A percentile compares a stretch with the other conserved stretches of the same genome.
Conservation (phyloP, 2,888 invertebrate species). For the Syritta pipiens region DNA sequence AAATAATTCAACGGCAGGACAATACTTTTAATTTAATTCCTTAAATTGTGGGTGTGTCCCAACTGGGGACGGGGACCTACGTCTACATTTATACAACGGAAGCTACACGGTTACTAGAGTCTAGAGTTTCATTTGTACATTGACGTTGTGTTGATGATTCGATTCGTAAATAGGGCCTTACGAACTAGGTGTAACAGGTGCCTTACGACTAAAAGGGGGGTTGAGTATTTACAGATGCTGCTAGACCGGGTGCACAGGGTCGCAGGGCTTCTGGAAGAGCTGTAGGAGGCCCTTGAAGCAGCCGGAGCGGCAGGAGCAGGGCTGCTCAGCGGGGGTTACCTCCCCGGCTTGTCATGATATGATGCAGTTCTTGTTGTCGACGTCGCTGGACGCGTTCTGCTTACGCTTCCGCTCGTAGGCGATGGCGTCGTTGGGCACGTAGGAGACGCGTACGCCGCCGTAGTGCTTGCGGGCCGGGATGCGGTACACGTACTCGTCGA, state of each 20-base stretch:
- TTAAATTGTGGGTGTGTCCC: no score
- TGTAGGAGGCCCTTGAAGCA: slow-evolving; percentile 56
- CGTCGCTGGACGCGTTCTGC: slow-evolving; percentile 71
- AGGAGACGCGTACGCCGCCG: slow-evolving; percentile 94
- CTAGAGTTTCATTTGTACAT: slow-evolving; percentile 51
- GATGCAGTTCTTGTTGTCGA: slow-evolving; percentile 89
- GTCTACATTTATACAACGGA: slow-evolving; percentile 34
- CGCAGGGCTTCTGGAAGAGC: slow-evolving; percentile 54
- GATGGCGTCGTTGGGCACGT: slow-evolving; percentile 94
- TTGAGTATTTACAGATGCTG: slow-evolving; percentile 39
- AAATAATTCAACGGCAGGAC: slow-evolving; percentile 43
- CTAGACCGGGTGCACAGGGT: slow-evolving; percentile 45
- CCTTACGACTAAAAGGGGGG: slow-evolving; percentile 2
- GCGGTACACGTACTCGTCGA: slow-evolving; percentile 92
- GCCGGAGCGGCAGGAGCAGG: slow-evolving; percentile 47
- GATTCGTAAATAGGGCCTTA: slow-evolving; percentile 18
- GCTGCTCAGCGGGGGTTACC: slow-evolving; percentile 71
- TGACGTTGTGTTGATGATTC: slow-evolving; percentile 8
- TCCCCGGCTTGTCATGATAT: slow-evolving; percentile 85
- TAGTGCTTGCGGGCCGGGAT: slow-evolving; percentile 90
- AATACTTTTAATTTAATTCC: no score
- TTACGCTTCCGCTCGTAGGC: slow-evolving; percentile 88
- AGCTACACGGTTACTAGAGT: slow-evolving; percentile 5
- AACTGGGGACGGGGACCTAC: no score
- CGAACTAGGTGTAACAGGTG: slow-evolving; percentile 48